A percentile compares a stretch with the other conserved stretches of the same genome.
phyloP scores from a whole-genome alignment of 2,113 vertebrate species.

The Phyllostomus discolor region DNA sequence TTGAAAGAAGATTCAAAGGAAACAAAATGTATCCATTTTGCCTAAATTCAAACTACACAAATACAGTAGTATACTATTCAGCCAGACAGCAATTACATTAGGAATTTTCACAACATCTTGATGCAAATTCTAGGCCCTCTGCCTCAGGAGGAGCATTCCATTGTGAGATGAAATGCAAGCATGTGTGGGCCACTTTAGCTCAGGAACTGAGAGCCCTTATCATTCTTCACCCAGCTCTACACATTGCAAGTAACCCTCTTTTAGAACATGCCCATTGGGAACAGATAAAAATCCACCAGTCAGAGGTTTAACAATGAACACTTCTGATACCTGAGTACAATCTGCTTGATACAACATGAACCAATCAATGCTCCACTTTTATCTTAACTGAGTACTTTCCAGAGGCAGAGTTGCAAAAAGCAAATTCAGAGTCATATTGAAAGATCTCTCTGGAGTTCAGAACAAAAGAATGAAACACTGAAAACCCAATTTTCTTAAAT shows the following conservation, averaged over 20 bases:
- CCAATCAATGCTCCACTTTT: background rate
- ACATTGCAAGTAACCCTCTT: background rate
- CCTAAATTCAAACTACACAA: background rate
- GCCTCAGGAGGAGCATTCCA: background rate
- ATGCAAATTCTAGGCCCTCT: background rate
- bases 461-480: background rate
- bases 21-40: background rate
- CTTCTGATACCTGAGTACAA: background rate
- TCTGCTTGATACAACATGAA: background rate
- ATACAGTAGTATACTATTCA: background rate
- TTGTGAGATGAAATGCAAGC: background rate
- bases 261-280: background rate
- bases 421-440: background rate
- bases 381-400: background rate
- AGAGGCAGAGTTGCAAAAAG: background rate
- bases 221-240: background rate
- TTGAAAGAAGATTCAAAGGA: background rate
- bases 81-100: background rate
- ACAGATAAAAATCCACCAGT: background rate
- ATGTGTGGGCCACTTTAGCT: background rate
- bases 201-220: background rate
- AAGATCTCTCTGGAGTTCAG: background rate
- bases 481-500: background rate
- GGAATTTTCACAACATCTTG: background rate
- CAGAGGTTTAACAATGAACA: background rate